Evolutionary conservation across 2,888 invertebrate genomes (phyloP), one percentile per base, ranked within the genome.

Genomic region (Leptopilina myrica): DNA sequence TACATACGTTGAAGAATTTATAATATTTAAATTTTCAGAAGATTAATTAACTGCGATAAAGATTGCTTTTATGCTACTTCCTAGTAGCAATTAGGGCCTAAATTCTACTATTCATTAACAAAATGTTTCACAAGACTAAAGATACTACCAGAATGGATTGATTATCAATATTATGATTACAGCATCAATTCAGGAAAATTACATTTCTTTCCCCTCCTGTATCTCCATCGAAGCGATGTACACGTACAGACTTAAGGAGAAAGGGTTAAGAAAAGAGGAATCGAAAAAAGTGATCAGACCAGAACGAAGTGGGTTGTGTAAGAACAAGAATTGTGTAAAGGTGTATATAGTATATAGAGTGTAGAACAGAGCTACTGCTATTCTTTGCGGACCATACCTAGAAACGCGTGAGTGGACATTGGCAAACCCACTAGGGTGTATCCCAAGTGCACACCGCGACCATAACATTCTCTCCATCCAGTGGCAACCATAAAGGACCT

Each of bases 331-430:
- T n/a, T 56, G 14, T 56, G n/a, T 73, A 69, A 69, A 26, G 26
- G 15, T 69, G 20, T 20, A 14, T 20, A 14, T 69, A 46, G 65
- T 66, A 8, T 69, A 46, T 43, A 46, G 56, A 73, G 73, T 73
- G 8, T 53, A 49, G 69, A 69, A 20, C 53, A 49, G 26, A 26
- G 59, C 69, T 53, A 53, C 49, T 53, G 56, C 73, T 53, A 56
- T 73, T 73, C 73, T 73, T 73, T 73, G 56, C 73, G 53, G 11
- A 64, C 64, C 64, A 56, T 56, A 56, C 56, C 33, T 73, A 73
- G 73, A 73, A 82, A 85, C 81, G 83, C 79, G 82, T 76, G 81
- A 85, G 82, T 80, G 80, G 81, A 75, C 83, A 83, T 79, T 81
- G 75, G 79, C 80, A 77, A 80, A 82, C 80, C 78, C 82, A 79